Evolutionary conservation across 2,113 vertebrate species (phyloP).

Genomic region (Corynorhinus townsendii): DNA sequence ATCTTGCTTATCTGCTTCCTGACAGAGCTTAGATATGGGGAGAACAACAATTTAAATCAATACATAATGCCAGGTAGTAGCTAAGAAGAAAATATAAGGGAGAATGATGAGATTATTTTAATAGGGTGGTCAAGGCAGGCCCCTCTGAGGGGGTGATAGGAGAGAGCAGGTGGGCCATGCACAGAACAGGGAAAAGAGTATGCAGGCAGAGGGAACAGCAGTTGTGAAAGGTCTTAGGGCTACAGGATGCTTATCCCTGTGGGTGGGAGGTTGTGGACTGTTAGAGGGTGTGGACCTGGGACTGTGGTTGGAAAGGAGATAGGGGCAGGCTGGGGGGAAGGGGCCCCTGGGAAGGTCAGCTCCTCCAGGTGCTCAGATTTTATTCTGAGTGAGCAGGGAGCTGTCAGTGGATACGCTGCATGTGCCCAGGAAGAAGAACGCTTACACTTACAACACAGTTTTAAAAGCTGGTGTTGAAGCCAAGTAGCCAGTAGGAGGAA

Average conservation of each 20-base stretch:
- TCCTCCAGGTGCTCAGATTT: not conserved
- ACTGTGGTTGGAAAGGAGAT: not conserved
- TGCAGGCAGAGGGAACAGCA: too few relatives aligned
- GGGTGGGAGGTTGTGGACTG: not conserved
- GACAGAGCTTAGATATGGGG: not conserved
- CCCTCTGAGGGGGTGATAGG: too few relatives aligned
- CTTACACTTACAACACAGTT: fast-evolving
- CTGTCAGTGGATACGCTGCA: too few relatives aligned
- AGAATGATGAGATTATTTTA: not conserved
- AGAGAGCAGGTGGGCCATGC: fast-evolving
- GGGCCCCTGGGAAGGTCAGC: too few relatives aligned
- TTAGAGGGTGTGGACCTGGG: fast-evolving
- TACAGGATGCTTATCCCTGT: not conserved
- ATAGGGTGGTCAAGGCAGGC: not conserved
- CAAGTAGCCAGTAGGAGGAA: not conserved
- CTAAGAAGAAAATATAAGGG: not conserved
- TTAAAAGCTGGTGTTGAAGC: not conserved
- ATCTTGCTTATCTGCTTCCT: not conserved
- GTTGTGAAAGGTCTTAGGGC: not conserved
- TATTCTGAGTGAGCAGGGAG: not conserved
- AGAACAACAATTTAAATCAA: not conserved
- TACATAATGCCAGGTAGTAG: not conserved
- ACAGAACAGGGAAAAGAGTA: not conserved
- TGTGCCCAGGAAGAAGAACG: fast-evolving
- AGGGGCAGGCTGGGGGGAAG: too few relatives aligned